Evolutionary conservation across 2,888 invertebrate species (phyloP).

Genomic region (Microctonus brassicae): DNA sequence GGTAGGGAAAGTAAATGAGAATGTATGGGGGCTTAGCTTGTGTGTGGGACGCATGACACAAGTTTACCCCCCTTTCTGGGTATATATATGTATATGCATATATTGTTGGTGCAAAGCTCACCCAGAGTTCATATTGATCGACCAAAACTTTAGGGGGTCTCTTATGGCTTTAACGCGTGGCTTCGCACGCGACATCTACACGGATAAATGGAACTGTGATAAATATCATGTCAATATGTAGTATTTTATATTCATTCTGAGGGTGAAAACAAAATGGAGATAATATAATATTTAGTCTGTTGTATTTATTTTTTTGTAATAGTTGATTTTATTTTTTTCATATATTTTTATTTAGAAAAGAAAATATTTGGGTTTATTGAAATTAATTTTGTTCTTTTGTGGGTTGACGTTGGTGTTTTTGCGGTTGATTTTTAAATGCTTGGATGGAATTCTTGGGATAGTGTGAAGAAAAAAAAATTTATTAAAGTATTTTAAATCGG

Average conservation of each 20-base stretch:
- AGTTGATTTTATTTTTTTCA: not conserved
- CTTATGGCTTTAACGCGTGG: constrained; percentile 51
- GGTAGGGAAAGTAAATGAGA: constrained; percentile 10
- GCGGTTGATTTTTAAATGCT: not conserved
- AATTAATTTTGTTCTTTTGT: not conserved
- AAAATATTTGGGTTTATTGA: not conserved
- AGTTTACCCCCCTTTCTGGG: not conserved
- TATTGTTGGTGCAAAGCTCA: constrained; percentile 19
- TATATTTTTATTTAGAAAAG: not conserved
- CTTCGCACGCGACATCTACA: constrained; percentile 26
- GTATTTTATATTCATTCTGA: too few species aligned
- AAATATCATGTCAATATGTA: constrained; percentile 4
- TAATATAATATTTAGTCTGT: too few species aligned
- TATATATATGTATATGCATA: too few species aligned
- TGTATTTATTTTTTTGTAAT: not conserved
- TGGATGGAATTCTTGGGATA: not conserved
- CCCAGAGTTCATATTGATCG: constrained; percentile 63
- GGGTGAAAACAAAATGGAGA: too few species aligned
- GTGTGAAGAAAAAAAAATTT: not conserved
- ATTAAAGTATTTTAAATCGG: constrained; percentile 9
- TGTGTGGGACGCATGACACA: constrained; percentile 5
- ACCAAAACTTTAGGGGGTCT: constrained; percentile 50
- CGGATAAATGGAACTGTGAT: not conserved
- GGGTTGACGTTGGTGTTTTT: too few species aligned
- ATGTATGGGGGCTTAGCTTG: constrained; percentile 12